phyloP scores from a whole-genome alignment of 2,797 vertebrate genomes.

The Morus bassanus region DNA sequence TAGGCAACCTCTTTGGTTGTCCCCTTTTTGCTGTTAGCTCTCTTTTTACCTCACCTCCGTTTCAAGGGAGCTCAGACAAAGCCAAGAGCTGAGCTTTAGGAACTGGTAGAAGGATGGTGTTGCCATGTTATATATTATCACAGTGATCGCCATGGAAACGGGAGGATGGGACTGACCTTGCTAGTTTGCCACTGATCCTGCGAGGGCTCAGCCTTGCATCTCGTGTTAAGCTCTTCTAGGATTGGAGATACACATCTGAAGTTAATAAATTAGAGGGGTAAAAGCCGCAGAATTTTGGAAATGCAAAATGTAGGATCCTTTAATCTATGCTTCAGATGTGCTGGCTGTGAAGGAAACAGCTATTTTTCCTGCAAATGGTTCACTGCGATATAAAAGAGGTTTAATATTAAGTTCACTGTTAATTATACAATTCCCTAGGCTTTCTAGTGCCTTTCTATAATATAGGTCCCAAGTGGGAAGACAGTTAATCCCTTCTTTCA shows the following conservation, averaged over 20 bases:
- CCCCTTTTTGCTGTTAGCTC: background rate
- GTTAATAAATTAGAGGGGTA: background rate
- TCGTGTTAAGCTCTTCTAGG: background rate
- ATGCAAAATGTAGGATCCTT: background rate
- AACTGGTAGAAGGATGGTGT: background rate
- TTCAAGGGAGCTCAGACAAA: slow-evolving; percentile 2
- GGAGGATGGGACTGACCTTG: slow-evolving; percentile 40
- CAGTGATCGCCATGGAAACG: slow-evolving; percentile 42
- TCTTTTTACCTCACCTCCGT: background rate
- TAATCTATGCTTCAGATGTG: background rate
- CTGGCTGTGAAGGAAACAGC: background rate
- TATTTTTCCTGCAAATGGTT: background rate
- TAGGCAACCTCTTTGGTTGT: background rate
- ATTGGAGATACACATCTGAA: background rate
- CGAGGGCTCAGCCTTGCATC: slow-evolving; percentile 16
- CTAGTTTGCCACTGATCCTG: slow-evolving; percentile 36
- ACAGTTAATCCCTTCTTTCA: background rate
- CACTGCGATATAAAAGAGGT: background rate
- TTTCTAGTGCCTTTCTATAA: background rate
- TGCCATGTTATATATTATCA: background rate
- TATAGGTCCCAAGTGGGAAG: fast-evolving
- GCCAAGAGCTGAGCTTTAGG: background rate
- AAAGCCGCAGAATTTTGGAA: slow-evolving; percentile 1
- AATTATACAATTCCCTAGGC: background rate
- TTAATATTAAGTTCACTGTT: background rate